Conservation (phyloP, 1,140 invertebrate genomes). For the Diprion similis region DNA sequence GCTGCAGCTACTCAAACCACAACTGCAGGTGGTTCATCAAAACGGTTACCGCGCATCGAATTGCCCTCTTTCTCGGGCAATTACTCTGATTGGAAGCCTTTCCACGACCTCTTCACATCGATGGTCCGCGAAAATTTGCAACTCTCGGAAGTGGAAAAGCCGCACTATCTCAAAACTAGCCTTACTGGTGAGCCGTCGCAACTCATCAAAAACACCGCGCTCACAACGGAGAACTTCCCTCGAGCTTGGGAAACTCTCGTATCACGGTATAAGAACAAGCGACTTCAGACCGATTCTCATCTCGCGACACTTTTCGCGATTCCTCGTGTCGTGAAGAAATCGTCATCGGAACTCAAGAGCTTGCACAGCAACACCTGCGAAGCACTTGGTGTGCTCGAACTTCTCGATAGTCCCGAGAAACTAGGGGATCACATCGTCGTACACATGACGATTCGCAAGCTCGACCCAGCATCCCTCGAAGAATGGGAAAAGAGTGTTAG, state of each 20-base stretch:
- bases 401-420: too few relatives aligned
- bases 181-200: background rate
- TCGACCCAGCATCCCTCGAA: background rate
- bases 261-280: background rate
- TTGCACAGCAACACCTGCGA: too few relatives aligned
- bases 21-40: too few relatives aligned
- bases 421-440: background rate
- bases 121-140: background rate
- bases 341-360: background rate
- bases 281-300: background rate
- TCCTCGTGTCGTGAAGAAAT: background rate
- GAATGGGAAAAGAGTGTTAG: background rate
- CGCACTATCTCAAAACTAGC: background rate
- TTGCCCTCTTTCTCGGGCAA: too few relatives aligned
- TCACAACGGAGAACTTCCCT: background rate
- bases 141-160: background rate
- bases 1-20: too few relatives aligned
- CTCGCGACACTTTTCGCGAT: background rate
- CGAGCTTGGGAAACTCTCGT: background rate
- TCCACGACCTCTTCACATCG: background rate
- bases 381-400: too few relatives aligned
- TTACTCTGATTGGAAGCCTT: background rate
- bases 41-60: too few relatives aligned
- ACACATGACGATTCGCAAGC: background rate
- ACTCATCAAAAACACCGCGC: background rate